Evolutionary conservation across 1,140 invertebrate genomes (phyloP).

Genomic region (Portunus trituberculatus): DNA sequence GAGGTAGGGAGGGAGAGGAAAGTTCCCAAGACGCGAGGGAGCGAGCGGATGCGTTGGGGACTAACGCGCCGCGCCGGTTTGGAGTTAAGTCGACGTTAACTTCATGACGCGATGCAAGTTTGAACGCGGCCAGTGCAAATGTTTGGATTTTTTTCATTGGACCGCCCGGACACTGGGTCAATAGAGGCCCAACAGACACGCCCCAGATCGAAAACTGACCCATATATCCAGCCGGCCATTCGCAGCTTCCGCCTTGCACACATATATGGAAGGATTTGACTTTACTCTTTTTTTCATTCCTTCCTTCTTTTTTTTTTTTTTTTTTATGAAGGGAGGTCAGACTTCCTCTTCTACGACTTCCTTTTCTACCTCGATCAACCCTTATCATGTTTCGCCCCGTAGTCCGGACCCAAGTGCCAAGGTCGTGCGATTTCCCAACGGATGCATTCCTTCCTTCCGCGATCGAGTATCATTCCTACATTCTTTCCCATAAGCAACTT

Average conservation of each 20-base stretch:
- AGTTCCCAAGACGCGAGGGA: slow-evolving; percentile 31
- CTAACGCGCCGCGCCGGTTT: not conserved
- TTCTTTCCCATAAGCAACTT: not conserved
- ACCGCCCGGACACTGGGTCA: no score
- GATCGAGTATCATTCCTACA: not conserved
- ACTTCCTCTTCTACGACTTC: no score
- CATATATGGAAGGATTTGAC: no score
- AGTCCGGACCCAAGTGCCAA: not conserved
- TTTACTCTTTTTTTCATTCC: no score
- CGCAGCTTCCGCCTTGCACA: no score
- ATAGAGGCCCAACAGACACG: no score
- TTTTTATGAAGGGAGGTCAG: no score
- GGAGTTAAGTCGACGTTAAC: no score
- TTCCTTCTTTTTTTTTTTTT: no score
- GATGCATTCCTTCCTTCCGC: slow-evolving; percentile 4
- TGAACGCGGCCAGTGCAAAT: not conserved
- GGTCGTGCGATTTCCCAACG: not conserved
- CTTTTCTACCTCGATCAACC: not conserved
- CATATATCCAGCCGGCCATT: no score
- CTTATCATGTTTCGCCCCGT: not conserved
- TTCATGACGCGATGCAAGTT: not conserved
- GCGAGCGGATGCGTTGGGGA: not conserved
- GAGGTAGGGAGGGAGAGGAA: slow-evolving; percentile 15
- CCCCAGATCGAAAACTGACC: no score
- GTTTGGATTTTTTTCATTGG: no score